Conservation (phyloP, 1,140 invertebrate genomes). For the Saccostrea cuccullata region DNA sequence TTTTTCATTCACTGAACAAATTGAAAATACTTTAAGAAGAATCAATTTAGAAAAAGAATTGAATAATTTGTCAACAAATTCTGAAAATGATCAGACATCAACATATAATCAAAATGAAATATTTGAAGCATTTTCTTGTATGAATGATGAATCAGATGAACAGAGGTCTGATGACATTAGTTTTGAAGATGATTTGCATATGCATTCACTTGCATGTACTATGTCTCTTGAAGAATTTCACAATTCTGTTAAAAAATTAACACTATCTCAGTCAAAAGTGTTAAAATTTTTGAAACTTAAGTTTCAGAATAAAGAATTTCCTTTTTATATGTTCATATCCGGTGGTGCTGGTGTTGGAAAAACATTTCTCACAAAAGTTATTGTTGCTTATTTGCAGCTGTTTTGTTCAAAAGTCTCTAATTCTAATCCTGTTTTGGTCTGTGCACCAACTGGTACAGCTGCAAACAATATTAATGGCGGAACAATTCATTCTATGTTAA, state of each 20-base stretch:
- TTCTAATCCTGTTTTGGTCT: constrained; percentile 42
- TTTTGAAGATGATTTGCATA: no score
- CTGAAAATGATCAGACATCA: no score
- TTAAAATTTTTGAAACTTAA: constrained; percentile 33
- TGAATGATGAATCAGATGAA: no score
- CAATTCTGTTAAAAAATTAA: constrained; percentile 1
- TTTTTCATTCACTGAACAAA: no score
- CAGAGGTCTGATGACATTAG: no score
- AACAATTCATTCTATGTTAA: constrained; percentile 46
- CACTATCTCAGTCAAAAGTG: neutral
- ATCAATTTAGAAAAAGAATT: no score
- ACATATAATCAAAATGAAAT: no score
- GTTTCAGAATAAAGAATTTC: neutral
- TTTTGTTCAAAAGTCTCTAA: neutral
- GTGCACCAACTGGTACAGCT: constrained; percentile 56
- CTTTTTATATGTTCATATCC: constrained; percentile 51
- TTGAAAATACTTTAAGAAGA: no score
- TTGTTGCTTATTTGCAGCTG: constrained; percentile 41
- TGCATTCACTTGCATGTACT: no score
- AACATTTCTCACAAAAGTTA: constrained; percentile 36
- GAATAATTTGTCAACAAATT: no score
- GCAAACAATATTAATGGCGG: constrained; percentile 51
- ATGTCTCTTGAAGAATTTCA: no score
- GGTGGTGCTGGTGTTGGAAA: constrained; percentile 58
- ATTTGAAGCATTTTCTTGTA: no score